Evolutionary conservation across 2,888 invertebrate genomes (phyloP).

Genomic region (Lycocerus yunnanus): DNA sequence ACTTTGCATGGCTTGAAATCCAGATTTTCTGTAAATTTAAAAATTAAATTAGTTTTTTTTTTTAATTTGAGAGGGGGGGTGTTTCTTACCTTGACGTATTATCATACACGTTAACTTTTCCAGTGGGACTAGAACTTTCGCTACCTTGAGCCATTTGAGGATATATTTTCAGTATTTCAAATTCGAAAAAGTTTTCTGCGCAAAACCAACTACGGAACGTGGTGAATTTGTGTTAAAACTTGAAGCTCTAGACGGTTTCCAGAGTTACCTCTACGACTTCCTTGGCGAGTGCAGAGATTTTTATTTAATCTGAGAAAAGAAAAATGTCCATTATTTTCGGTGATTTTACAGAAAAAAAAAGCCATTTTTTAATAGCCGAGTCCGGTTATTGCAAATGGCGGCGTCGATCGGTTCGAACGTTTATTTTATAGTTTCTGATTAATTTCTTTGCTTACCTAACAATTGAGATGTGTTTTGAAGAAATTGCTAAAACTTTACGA

Average conservation of each 20-base stretch:
- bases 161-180: not conserved
- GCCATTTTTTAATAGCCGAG: not conserved
- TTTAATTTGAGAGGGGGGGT: not conserved
- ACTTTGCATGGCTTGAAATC: slow-evolving; percentile 49
- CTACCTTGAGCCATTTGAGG: slow-evolving; percentile 52
- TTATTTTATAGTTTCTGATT: not conserved
- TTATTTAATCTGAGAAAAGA: slow-evolving; percentile 45
- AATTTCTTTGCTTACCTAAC: slow-evolving; percentile 47
- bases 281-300: slow-evolving; percentile 80
- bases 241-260: slow-evolving; percentile 84
- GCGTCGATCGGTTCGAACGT: too few species aligned
- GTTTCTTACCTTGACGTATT: slow-evolving; percentile 43
- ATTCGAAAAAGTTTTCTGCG: not conserved
- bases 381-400: not conserved
- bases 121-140: slow-evolving; percentile 27
- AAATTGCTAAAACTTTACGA: slow-evolving; percentile 48
- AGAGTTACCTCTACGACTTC: slow-evolving; percentile 83
- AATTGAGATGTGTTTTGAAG: slow-evolving; percentile 51
- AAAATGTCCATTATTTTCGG: not conserved
- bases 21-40: slow-evolving; percentile 45
- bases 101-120: slow-evolving; percentile 39
- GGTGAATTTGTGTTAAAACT: slow-evolving; percentile 81
- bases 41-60: not conserved
- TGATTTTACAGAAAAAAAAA: not conserved
- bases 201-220: slow-evolving; percentile 73